Conservation (phyloP, 2,797 vertebrate genomes). For the Pelobates cultripes region DNA sequence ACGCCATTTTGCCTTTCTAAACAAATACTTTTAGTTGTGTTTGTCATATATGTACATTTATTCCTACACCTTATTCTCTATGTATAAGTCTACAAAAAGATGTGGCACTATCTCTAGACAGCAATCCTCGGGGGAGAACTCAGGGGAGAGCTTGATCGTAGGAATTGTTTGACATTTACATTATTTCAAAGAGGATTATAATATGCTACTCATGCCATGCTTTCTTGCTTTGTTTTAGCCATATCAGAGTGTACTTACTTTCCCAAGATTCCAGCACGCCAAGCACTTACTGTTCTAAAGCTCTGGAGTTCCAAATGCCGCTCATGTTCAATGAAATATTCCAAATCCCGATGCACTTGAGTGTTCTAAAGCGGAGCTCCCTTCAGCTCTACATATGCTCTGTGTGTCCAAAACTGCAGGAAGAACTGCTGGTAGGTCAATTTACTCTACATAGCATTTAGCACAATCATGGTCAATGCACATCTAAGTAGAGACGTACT, state of each 20-base stretch:
- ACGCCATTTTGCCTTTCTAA: too few species aligned
- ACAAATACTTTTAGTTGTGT: too few species aligned
- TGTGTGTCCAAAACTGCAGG: conserved; percentile 83
- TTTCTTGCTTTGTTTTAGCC: conserved; percentile 71
- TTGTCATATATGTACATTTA: too few species aligned
- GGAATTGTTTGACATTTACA: too few species aligned
- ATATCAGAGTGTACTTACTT: conserved; percentile 89
- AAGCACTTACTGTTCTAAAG: conserved; percentile 91
- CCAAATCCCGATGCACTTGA: conserved; percentile 83
- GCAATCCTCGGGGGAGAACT: too few species aligned
- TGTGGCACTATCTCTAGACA: too few species aligned
- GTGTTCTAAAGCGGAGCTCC: conserved; percentile 77
- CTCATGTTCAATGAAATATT: conserved; percentile 95
- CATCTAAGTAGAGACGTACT: too few species aligned
- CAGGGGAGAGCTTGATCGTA: too few species aligned
- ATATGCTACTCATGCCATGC: background rate
- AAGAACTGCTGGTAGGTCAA: conserved; percentile 87
- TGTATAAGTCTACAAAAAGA: too few species aligned
- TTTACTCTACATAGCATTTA: conserved; percentile 29
- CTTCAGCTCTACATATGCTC: conserved; percentile 89
- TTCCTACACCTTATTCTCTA: too few species aligned
- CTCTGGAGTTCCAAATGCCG: conserved; percentile 84
- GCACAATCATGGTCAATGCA: background rate
- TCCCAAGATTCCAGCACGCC: conserved; percentile 84
- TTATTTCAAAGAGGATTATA: too few species aligned